Base-by-base conservation (phyloP, 2,888 invertebrate genomes). In the Eubasilissa splendida region DNA sequence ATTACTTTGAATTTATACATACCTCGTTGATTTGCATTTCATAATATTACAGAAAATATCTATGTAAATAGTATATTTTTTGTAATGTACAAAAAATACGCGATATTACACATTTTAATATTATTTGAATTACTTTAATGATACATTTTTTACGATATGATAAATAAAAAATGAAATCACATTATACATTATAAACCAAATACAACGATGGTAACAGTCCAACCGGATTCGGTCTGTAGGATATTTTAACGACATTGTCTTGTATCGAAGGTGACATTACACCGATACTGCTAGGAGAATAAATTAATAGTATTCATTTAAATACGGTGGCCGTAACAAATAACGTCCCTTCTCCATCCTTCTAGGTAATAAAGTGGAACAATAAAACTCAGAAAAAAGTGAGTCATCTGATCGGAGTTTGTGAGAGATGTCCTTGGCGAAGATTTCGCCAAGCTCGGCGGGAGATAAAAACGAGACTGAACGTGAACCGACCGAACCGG, bases 381-480 rank as follows among this genome's bases (percentile, higher is more conserved):
- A 63, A 33, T 31, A 53, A 50, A 52, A 42, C 70, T 14, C 11
- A 53, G 53, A 70, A 70, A 70, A 52, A 11, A 22, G 22, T 53
- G 70, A 70, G 53, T 70, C 70, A 70, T 70, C 70, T 66, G 54
- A 79, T 75, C 79, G 75, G 42, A 59, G 68, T 53, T 14, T 59
- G 22, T 71, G 33, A n/a, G 68, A 50, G 4, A 52, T 58, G 79
- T 79, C 79, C 79, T 79, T 79, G 79, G n/a, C 54, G 68, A 79
- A 50, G 79, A 79, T 79, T 79, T 75, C 74, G 68, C 75, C 75
- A 33, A 65, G 68, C 63, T 65, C 60, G n/a, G 50, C 60, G 63
- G 63, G 59, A 53, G 52, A 65, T 31, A 54, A 76, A 65, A 58
- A 66, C 79, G 56, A 79, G 79, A 75, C 66, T 54, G 68, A 68